Base-by-base conservation (phyloP, 2,113 vertebrate genomes). In the Fukomys damarensis region DNA sequence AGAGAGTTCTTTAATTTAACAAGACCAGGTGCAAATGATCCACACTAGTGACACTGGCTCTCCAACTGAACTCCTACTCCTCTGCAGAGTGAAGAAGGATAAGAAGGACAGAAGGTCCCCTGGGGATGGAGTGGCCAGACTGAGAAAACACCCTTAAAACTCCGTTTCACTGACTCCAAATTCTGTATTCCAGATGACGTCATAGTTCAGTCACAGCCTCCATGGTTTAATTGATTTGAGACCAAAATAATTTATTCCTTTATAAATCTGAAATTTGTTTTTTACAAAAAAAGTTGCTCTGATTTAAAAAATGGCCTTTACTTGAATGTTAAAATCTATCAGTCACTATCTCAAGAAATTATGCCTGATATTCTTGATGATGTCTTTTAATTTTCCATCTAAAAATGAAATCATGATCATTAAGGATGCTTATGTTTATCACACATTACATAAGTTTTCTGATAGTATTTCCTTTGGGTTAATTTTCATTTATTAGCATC, bases 201-300 rank as follows among this genome's bases (percentile, higher is more conserved):
- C 43, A 41, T 83, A 46, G 8, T 0, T 70, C 30, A 92, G 1
- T 43, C 41, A 16, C 7, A 58, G 68, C 17, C 20, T 22, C 5
- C 0, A 41, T 17, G 2, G 3, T 86, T 89, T 22, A 79, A 61
- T 14, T n/a, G 30, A 86, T 11, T 82, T 59, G 24, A 89, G 19
- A 30, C 1, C 0, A 83, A 91, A 72, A 72, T 16, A 8, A 59
- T 41, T 19, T 88, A 30, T 94, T 81, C 32, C 8, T 61, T 89
- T 91, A 9, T 49, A 43, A 79, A 74, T 77, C 7, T 16, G 85
- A 95, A 80, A 1, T 82, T 93, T 96, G 66, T 65, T 89, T 79
- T 65, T 89, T 79, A 59, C 46, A 46, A 84, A 7, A 49, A 35
- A 70, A 49, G 17, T 6, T 0, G 0, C 28, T 84, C 7, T 66